Evolutionary conservation across 2,888 invertebrate genomes (phyloP).

Genomic region (Xestia ashworthii): DNA sequence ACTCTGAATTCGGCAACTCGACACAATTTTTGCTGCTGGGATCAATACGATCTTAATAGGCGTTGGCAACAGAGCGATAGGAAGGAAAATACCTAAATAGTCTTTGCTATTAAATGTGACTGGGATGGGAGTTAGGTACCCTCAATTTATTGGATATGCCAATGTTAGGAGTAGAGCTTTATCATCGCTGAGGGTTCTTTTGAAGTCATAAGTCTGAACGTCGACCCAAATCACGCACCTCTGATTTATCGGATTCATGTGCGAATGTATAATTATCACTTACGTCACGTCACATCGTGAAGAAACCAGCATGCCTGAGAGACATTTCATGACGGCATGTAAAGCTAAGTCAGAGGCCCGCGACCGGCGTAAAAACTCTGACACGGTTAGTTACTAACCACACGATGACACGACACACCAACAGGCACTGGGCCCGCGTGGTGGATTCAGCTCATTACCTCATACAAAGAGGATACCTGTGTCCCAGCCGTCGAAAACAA

Average conservation of each 20-base stretch:
- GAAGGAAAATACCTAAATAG: slow-evolving; percentile 30
- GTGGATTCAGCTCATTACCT: neutral
- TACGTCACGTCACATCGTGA: too few species aligned
- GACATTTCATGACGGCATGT: too few species aligned
- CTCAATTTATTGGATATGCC: neutral
- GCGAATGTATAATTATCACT: too few species aligned
- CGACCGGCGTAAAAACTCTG: too few species aligned
- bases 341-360: too few species aligned
- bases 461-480: neutral
- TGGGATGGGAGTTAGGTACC: neutral
- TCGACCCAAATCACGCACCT: too few species aligned
- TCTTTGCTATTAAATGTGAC: neutral
- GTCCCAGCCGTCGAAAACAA: neutral
- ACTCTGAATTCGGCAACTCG: slow-evolving; percentile 25
- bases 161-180: neutral
- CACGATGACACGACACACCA: too few species aligned
- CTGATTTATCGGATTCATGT: too few species aligned
- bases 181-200: neutral
- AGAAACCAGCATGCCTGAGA: too few species aligned
- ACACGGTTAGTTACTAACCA: too few species aligned
- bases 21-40: slow-evolving; percentile 28
- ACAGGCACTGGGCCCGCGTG: too few species aligned
- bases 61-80: slow-evolving; percentile 36
- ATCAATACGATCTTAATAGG: slow-evolving; percentile 39
- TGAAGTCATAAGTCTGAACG: too few species aligned